Conservation (phyloP, 1,140 invertebrate genomes). For the Doryteuthis pealeii region DNA sequence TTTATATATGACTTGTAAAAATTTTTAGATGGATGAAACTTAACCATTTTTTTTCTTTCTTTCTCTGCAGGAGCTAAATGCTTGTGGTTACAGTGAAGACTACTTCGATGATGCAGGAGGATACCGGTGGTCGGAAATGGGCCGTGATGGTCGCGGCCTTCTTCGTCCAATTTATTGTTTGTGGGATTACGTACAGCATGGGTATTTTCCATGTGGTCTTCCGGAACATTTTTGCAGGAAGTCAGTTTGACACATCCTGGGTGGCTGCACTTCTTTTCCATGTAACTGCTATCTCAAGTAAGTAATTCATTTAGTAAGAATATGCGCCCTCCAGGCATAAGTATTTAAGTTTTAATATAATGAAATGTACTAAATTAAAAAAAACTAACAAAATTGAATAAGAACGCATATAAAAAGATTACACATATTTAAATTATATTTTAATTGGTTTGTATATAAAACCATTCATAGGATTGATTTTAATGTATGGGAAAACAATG, state of each 20-base stretch:
- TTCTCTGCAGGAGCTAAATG: slow-evolving; percentile 44
- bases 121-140: slow-evolving; percentile 71
- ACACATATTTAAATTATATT: no score
- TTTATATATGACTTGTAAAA: no score
- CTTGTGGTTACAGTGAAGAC: slow-evolving; percentile 40
- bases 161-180: slow-evolving; percentile 87
- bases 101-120: slow-evolving; percentile 28
- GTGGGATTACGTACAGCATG: slow-evolving; percentile 86
- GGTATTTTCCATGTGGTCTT: slow-evolving; percentile 90
- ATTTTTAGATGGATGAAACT: not conserved
- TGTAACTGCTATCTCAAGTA: slow-evolving; percentile 82
- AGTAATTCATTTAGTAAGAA: slow-evolving; percentile 50
- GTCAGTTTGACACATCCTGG: slow-evolving; percentile 86
- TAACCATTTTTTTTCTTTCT: slow-evolving; percentile 2
- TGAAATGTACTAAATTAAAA: no score
- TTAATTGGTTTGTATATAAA: no score
- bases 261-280: slow-evolving; percentile 80
- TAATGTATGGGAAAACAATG: no score
- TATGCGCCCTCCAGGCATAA: no score
- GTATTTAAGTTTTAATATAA: no score
- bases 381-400: no score
- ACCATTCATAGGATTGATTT: no score
- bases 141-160: slow-evolving; percentile 76
- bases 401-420: no score
- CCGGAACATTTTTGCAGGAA: slow-evolving; percentile 78